Percentiles rank a stretch among this genome's conserved stretches.
Evolutionary conservation across 2,113 vertebrate genomes (phyloP).

Genomic region (Vulpes ferrilata): DNA sequence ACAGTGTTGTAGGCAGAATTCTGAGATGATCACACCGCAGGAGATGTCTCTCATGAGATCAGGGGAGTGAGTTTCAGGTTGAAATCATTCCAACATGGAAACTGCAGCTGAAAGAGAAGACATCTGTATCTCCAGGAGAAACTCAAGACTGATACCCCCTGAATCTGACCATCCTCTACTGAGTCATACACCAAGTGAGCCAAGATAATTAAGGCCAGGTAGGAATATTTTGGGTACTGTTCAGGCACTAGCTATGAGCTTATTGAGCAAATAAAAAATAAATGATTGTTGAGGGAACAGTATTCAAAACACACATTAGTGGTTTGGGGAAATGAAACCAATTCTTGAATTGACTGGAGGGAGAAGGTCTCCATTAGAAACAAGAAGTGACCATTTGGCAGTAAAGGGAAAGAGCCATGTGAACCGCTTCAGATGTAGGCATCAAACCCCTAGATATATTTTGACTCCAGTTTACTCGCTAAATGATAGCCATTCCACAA

Average conservation of each 20-base stretch:
- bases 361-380: not conserved
- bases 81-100: not conserved
- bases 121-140: not conserved
- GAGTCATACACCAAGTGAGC: not conserved
- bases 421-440: fast-evolving
- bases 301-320: not conserved
- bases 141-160: fast-evolving
- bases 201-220: too few relatives aligned
- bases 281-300: not conserved
- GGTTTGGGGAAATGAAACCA: not conserved
- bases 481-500: too few relatives aligned
- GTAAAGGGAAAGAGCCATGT: fast-evolving
- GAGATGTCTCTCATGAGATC: not conserved
- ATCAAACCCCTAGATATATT: not conserved
- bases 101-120: not conserved
- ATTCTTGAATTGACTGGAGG: too few relatives aligned
- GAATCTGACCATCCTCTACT: not conserved
- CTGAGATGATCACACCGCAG: not conserved
- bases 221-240: fast-evolving
- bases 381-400: not conserved
- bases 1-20: not conserved
- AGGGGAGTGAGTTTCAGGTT: not conserved
- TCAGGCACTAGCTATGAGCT: not conserved
- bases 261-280: not conserved
- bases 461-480: too few relatives aligned